Conservation (phyloP, 2,888 invertebrate genomes). For the Allophyes oxyacanthae region DNA sequence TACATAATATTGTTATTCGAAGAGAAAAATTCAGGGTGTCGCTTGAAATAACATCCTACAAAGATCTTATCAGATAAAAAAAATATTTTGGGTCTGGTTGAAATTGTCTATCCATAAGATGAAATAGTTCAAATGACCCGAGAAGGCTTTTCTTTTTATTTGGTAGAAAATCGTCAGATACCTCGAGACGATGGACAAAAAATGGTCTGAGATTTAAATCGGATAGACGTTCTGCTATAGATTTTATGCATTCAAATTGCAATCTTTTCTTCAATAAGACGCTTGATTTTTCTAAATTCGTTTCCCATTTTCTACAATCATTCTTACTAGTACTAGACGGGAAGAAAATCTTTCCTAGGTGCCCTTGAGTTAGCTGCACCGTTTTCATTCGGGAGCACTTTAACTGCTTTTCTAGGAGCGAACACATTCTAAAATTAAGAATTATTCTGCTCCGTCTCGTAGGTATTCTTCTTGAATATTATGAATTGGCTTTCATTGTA, state of each 20-base stretch:
- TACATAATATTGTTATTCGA: conserved; percentile 8
- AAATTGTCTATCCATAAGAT: conserved; percentile 12
- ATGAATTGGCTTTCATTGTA: no score
- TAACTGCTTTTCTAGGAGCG: conserved; percentile 9
- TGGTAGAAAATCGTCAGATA: conserved; percentile 8
- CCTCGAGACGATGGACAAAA: conserved; percentile 3
- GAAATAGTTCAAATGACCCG: conserved; percentile 7
- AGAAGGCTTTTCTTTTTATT: conserved; percentile 10
- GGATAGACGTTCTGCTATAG: not conserved
- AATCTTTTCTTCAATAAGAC: no score
- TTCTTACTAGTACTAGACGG: no score
- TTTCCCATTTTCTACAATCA: no score
- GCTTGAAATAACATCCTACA: conserved; percentile 25
- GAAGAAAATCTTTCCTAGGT: not conserved
- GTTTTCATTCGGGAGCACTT: conserved; percentile 14
- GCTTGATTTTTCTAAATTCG: no score
- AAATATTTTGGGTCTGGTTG: conserved; percentile 36
- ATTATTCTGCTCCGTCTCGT: not conserved
- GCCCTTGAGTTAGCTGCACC: conserved; percentile 21
- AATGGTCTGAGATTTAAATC: conserved; percentile 3
- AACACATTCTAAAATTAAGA: not conserved
- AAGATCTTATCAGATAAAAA: conserved; percentile 40
- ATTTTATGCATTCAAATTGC: no score
- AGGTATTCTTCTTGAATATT: no score
- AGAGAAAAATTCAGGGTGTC: conserved; percentile 9